Evolutionary conservation across 2,113 vertebrate species (phyloP), one percentile per base, ranked within the genome.

Genomic region (Anhinga anhinga): DNA sequence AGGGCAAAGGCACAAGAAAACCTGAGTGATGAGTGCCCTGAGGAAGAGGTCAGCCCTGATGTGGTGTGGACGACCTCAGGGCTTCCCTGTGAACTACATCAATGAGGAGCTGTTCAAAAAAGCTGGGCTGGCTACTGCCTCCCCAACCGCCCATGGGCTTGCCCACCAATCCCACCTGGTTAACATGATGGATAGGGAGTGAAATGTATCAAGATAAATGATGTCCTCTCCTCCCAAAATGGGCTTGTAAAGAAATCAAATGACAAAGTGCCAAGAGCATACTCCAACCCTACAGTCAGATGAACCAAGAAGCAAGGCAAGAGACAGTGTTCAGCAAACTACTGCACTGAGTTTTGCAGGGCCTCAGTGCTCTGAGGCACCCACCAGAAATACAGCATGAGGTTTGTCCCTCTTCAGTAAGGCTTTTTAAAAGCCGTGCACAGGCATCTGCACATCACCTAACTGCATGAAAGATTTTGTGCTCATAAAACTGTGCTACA

Each of bases 1-100:
- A 91, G 71, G 61, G 36, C 58, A 61, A 94, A 97, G 80, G 91
- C 44, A 98, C 30, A 84, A 78, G 67, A 23, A 69, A 83, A 92
- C 19, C 15, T 91, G 56, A 78, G 87, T 94, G 53, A 79, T n/a
- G 44, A 38, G 27, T 26, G 34, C 13, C 30, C 42, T 15, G 38
- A 59, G 32, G 40, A 87, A 74, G 11, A 32, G 36, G 7, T 55
- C 85, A 82, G 44, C 63, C 58, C 58, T 56, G 25, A 17, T 1
- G 2, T 1, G 14, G 63, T 10, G 7, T 53, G 81, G 61, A 56
- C 40, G 88, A 88, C 66, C 14, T 65, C 70, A 87, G n/a, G 49
- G n/a, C 15, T 11, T 72, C 62, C 26, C 63, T 73, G 22, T 5
- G 20, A 89, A 13, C 36, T 77, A 32, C 45, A 44, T 50, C 49